Conservation (phyloP, 2,113 vertebrate genomes). For the Mesitornis unicolor region DNA sequence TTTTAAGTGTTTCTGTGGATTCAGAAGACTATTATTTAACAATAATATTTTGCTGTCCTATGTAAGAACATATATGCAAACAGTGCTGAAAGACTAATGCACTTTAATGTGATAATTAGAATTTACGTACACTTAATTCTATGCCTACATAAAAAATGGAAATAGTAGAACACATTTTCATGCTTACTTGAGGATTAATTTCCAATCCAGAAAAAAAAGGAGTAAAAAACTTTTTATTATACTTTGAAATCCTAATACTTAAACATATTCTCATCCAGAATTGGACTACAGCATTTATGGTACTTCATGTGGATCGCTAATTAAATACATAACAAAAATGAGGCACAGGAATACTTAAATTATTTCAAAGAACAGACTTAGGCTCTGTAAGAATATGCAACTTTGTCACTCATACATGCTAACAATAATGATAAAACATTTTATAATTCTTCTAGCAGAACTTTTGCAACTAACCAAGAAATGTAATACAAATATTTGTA, state of each 20-base stretch:
- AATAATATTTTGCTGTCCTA: not conserved
- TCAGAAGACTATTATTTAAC: not conserved
- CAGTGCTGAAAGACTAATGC: not conserved
- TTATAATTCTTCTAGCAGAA: slow-evolving; percentile 10
- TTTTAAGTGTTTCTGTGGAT: too few species aligned
- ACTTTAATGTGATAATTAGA: not conserved
- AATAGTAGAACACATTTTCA: not conserved
- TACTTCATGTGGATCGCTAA: not conserved
- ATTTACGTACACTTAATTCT: not conserved
- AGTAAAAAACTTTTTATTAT: not conserved
- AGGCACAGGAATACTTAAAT: not conserved
- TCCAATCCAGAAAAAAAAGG: not conserved
- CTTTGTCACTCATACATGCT: not conserved
- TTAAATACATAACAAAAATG: not conserved
- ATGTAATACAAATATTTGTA: not conserved
- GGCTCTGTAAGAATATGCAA: not conserved
- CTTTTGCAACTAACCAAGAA: slow-evolving; percentile 31
- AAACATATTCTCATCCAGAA: not conserved
- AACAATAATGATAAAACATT: not conserved
- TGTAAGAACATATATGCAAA: not conserved
- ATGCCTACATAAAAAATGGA: slow-evolving; percentile 1
- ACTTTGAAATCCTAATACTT: not conserved
- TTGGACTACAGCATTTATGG: not conserved
- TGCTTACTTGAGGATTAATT: not conserved
- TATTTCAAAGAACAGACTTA: not conserved